These are phyloP conservation scores for Columba guinea DNA, from an alignment of 2,797 vertebrate species.

Conservation along the genomic window DNA sequence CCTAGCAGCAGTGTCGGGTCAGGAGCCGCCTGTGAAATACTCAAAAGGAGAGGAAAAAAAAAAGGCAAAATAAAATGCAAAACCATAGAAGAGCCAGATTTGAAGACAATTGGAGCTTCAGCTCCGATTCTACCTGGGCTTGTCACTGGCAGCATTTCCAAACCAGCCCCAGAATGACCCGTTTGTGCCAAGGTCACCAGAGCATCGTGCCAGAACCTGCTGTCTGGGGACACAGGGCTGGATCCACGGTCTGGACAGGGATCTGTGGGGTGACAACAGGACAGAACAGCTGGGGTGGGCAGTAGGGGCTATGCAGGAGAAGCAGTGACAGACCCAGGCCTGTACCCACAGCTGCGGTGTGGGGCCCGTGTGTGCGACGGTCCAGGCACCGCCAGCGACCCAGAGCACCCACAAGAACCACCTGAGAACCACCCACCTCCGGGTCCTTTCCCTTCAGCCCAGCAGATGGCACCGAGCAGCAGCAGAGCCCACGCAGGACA, in stretches of 20 bases:
- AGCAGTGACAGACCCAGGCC: background rate
- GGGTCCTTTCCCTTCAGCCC: background rate
- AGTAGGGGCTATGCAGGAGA: background rate
- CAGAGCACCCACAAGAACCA: background rate
- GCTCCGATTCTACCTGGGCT: background rate
- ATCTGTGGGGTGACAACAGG: background rate
- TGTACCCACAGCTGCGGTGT: background rate
- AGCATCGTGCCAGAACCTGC: background rate
- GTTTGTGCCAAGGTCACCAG: background rate
- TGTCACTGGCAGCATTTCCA: accelerated
- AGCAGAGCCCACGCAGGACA: background rate
- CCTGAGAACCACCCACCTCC: too few species aligned
- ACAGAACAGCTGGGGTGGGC: background rate
- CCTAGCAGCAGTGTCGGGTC: background rate
- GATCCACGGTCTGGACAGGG: accelerated
- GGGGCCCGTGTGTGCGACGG: background rate
- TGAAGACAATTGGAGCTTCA: accelerated
- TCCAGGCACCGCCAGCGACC: background rate
- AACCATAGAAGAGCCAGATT: background rate
- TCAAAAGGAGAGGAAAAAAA: background rate
- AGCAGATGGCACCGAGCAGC: accelerated
- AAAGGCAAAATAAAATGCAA: background rate
- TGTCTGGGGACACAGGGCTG: accelerated
- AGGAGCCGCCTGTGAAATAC: background rate
- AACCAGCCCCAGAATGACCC: background rate